Evolutionary conservation across 1,140 invertebrate genomes (phyloP), one percentile per base, ranked within the genome.

Genomic region (Drosophila setifemur): DNA sequence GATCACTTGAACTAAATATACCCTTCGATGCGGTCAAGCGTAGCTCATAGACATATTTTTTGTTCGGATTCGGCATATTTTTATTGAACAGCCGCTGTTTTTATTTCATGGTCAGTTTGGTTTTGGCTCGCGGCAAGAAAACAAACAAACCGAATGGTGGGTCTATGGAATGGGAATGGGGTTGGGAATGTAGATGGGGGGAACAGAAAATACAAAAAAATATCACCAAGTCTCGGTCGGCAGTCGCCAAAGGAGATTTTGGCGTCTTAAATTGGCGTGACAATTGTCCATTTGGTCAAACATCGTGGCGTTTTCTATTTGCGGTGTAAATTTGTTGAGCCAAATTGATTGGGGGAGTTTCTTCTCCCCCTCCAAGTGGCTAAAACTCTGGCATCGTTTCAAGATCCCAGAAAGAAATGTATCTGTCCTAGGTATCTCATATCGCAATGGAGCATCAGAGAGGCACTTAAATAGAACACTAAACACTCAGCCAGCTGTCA

Each of bases 241-340:
- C 61, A 49, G 28, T 29, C 28, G 52, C 28, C 42, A 66, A 42
- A 67, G 47, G 29, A 42, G 49, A 64, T 28, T 26, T 67, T 67
- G 60, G 47, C 37, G 61, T 53, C 47, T 53, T 35, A 67, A 67
- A 67, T 67, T 67, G 63, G 63, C 63, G 63, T 67, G 63, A 67
- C 63, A 67, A 67, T 67, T 67, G 63, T 53, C 39, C 63, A 67
- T 67, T 67, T 63, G 60, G 55, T 63, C 63, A 64, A 64, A 64
- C 42, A 48, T 47, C 48, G 9, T 35, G 53, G 61, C 61, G 63
- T 67, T 67, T n/a, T 67, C 58, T 66, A 67, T 66, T 67, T 66
- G 58, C 31, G 63, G 33, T 52, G 60, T 37, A 66, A 52, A 49
- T 66, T 64, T 48, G 35, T 50, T 49, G 57, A 40, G 45, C 1